Conservation (phyloP, 1,140 invertebrate genomes). For the Riptortus pedestris region DNA sequence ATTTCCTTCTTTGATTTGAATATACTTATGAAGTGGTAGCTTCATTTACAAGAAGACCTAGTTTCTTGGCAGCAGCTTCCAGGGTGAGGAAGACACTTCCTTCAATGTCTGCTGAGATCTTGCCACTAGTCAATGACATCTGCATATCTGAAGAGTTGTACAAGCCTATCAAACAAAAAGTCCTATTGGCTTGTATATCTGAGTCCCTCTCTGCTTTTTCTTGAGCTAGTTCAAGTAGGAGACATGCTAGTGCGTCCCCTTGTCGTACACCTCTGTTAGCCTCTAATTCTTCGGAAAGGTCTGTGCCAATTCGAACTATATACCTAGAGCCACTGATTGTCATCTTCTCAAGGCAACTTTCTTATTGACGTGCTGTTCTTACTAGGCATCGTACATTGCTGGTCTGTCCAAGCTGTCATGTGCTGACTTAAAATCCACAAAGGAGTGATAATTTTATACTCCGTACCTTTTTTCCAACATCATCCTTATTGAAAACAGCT, state of each 20-base stretch:
- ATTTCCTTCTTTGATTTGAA: constrained; percentile 20
- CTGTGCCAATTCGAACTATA: background rate
- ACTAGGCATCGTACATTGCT: background rate
- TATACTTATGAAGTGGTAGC: constrained; percentile 41
- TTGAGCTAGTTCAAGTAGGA: background rate
- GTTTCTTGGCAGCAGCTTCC: too few species aligned
- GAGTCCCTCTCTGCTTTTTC: background rate
- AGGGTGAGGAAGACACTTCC: too few species aligned
- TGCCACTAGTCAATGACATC: too few species aligned
- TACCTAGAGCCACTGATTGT: background rate
- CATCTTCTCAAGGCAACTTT: background rate
- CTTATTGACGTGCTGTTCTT: background rate
- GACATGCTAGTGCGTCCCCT: background rate
- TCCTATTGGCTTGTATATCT: background rate
- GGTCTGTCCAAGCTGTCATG: background rate
- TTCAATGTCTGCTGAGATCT: too few species aligned
- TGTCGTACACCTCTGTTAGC: background rate
- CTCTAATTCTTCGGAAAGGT: background rate
- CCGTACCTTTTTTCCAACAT: background rate
- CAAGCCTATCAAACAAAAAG: too few species aligned
- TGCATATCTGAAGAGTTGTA: too few species aligned
- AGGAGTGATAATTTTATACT: background rate
- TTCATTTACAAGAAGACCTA: constrained; percentile 42
- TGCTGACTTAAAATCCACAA: background rate
- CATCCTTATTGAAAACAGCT: too few species aligned